A percentile compares a stretch with the other conserved stretches of the same genome.
Evolutionary conservation across 1,140 invertebrate genomes (phyloP).

Genomic region (Aethina tumida): DNA sequence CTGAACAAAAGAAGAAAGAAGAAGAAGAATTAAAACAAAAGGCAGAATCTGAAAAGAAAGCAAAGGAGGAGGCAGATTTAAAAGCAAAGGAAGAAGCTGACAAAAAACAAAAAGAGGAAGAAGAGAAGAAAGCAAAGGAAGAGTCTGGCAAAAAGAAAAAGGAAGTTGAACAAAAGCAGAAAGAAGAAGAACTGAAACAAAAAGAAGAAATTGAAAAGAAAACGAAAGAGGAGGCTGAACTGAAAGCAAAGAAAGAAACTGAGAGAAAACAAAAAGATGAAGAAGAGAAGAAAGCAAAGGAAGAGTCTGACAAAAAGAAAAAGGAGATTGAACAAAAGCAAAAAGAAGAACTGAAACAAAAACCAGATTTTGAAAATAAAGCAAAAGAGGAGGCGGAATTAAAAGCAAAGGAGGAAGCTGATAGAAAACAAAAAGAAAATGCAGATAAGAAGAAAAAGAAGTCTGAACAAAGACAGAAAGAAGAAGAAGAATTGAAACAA

Average conservation of each 20-base stretch:
- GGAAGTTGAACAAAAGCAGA: slow-evolving; percentile 18
- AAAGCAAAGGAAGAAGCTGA: slow-evolving; percentile 16
- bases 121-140: slow-evolving; percentile 11
- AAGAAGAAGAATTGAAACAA: slow-evolving; percentile 15
- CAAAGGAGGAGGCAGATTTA: slow-evolving; percentile 6
- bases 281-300: slow-evolving; percentile 18
- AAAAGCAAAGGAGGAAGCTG: slow-evolving; percentile 15
- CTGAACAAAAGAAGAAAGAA: slow-evolving; percentile 12
- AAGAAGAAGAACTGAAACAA: slow-evolving; percentile 16
- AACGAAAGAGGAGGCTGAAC: slow-evolving; percentile 18
- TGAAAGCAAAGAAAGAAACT: slow-evolving; percentile 18
- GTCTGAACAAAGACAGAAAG: slow-evolving; percentile 19
- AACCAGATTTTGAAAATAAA: slow-evolving; percentile 25
- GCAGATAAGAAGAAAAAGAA: slow-evolving; percentile 23
- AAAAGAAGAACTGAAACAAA: slow-evolving; percentile 20
- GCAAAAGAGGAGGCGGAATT: slow-evolving; percentile 35
- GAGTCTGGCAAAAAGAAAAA: slow-evolving; percentile 13
- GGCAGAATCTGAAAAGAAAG: slow-evolving; percentile 15
- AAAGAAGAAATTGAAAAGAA: slow-evolving; percentile 22
- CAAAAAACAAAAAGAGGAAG: slow-evolving; percentile 19
- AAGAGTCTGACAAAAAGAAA: slow-evolving; percentile 18
- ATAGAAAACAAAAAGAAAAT: slow-evolving; percentile 15
- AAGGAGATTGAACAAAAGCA: slow-evolving; percentile 22
- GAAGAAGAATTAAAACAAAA: slow-evolving; percentile 19
- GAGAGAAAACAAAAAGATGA: slow-evolving; percentile 16